phyloP scores from a whole-genome alignment of 2,888 invertebrate genomes.

The Amphipoea oculea region DNA sequence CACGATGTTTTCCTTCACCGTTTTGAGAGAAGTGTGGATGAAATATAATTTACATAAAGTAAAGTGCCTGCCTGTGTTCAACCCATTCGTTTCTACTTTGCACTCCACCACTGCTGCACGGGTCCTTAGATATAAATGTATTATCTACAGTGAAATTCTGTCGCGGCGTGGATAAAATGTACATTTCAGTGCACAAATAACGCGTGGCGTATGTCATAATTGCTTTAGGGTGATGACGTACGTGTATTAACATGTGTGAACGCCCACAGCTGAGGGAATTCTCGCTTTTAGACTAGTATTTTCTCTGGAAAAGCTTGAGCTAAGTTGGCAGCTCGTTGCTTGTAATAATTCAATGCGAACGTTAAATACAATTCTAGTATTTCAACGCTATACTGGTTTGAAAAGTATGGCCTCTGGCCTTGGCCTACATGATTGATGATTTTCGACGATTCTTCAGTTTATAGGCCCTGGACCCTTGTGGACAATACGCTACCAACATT shows the following conservation, averaged over 20 bases:
- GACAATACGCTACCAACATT: neutral
- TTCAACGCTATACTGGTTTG: neutral
- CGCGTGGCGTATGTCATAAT: neutral
- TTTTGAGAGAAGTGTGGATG: neutral
- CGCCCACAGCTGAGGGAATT: neutral
- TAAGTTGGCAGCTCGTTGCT: neutral
- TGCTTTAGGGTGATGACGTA: conserved; percentile 20
- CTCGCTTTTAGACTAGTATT: neutral
- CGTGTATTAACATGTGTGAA: neutral
- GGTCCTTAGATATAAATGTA: neutral
- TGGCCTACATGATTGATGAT: neutral
- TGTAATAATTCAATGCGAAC: neutral
- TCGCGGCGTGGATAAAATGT: neutral
- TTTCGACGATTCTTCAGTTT: neutral
- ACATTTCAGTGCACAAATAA: conserved; percentile 17
- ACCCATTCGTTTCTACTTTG: neutral
- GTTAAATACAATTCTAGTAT: neutral
- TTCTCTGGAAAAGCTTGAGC: neutral
- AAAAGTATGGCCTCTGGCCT: neutral
- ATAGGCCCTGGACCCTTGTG: too few relatives aligned
- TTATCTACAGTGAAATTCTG: conserved; percentile 7
- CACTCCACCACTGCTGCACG: neutral
- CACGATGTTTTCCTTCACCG: neutral
- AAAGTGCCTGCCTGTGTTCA: neutral
- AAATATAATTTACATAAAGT: neutral